These are phyloP conservation scores for Hippocampus mohnikei DNA, from an alignment of 2,113 vertebrate species.

Conservation along the genomic window DNA sequence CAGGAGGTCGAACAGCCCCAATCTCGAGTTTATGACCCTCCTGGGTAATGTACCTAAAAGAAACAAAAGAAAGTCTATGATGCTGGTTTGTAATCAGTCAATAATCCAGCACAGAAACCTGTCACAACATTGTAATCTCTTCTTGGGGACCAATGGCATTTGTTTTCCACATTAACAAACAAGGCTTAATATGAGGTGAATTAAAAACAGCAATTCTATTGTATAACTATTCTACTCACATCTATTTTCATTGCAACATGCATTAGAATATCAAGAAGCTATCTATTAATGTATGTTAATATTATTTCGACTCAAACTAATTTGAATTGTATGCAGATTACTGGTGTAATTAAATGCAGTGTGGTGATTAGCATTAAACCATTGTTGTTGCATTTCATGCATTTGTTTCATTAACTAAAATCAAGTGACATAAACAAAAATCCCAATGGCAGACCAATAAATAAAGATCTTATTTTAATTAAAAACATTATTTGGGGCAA, in stretches of 20 bases:
- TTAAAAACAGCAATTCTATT: too few species aligned
- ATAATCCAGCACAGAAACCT: not conserved
- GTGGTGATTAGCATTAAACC: slow-evolving; percentile 42
- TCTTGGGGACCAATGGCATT: not conserved
- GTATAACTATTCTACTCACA: too few species aligned
- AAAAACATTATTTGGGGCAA: too few species aligned
- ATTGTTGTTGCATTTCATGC: slow-evolving; percentile 20
- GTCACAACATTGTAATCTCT: not conserved
- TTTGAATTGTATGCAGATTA: slow-evolving; percentile 27
- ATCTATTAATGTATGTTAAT: not conserved
- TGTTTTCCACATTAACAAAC: not conserved
- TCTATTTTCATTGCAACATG: not conserved
- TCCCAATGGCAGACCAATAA: too few species aligned
- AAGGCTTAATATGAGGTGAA: not conserved
- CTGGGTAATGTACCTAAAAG: slow-evolving; percentile 78
- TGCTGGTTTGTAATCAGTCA: slow-evolving; percentile 7
- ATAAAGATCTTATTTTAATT: too few species aligned
- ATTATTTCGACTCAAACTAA: not conserved
- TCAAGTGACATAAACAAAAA: too few species aligned
- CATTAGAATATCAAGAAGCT: not conserved
- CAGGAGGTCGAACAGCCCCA: slow-evolving; percentile 76
- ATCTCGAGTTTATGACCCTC: slow-evolving; percentile 77
- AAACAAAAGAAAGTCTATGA: slow-evolving; percentile 12
- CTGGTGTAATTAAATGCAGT: slow-evolving; percentile 46
- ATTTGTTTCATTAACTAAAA: too few species aligned